These are phyloP conservation scores for Vombatus ursinus DNA, from an alignment of 2,113 vertebrate genomes.

Conservation along the genomic window DNA sequence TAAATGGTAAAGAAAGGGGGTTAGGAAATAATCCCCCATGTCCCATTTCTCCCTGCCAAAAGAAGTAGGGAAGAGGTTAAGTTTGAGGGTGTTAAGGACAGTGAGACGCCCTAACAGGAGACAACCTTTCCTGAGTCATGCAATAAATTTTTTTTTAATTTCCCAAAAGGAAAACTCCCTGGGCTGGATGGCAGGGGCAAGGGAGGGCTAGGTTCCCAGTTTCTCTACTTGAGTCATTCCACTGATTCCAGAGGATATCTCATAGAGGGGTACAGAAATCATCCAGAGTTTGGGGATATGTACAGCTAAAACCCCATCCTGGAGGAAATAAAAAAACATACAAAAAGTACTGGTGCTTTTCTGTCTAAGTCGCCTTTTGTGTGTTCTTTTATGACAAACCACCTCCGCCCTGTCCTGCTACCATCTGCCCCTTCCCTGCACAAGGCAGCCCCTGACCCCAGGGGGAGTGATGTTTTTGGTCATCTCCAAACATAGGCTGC, in stretches of 20 bases:
- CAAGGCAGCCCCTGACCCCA: conserved; percentile 83
- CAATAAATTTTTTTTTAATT: conserved; percentile 82
- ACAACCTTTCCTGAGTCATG: conserved; percentile 79
- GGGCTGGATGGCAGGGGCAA: conserved; percentile 41
- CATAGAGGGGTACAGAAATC: conserved; percentile 65
- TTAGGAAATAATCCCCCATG: not conserved
- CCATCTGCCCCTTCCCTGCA: conserved; percentile 81
- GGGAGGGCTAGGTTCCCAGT: conserved; percentile 51
- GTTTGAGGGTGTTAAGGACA: conserved; percentile 2
- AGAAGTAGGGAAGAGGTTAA: not conserved
- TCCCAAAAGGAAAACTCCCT: conserved; percentile 75
- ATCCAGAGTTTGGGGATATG: conserved; percentile 66
- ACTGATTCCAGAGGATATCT: conserved; percentile 79
- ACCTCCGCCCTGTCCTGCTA: conserved; percentile 62
- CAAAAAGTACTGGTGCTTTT: conserved; percentile 91
- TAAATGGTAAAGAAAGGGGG: conserved; percentile 46
- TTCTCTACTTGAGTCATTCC: conserved; percentile 78
- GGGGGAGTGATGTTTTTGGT: conserved; percentile 87
- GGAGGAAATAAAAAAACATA: conserved; percentile 79
- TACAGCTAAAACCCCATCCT: conserved; percentile 63
- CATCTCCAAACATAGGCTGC: conserved; percentile 86
- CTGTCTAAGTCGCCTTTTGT: conserved; percentile 80
- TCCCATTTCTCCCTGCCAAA: conserved; percentile 66
- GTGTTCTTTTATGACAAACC: conserved; percentile 82
- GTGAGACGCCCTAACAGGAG: conserved; percentile 66